Percentiles rank a stretch among this genome's conserved stretches.
Evolutionary conservation across 2,888 invertebrate species (phyloP).

Genomic region (Lucinisca nassula): DNA sequence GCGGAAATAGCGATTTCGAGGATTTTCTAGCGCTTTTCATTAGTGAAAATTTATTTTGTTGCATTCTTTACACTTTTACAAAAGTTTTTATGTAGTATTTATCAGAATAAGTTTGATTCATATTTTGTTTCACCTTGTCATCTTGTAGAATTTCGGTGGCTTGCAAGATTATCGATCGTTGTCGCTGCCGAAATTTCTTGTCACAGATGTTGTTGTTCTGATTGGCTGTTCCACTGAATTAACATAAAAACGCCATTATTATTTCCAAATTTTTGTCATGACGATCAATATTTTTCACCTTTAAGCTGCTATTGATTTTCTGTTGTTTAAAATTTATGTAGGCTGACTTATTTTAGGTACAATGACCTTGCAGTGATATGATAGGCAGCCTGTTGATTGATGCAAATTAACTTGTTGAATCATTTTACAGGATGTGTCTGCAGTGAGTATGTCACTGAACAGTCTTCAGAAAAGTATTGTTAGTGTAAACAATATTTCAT

Average conservation of each 20-base stretch:
- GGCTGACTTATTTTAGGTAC: no score
- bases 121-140: not conserved
- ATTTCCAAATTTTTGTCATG: conserved; percentile 75
- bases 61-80: no score
- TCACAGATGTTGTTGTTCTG: conserved; percentile 58
- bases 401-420: no score
- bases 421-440: no score
- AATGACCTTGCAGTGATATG: no score
- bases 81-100: not conserved
- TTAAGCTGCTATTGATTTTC: not conserved
- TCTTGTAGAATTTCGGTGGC: not conserved
- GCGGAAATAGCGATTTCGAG: not conserved
- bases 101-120: not conserved
- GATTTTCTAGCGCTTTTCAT: no score
- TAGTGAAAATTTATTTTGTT: no score
- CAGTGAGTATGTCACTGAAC: no score
- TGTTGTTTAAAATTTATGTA: no score
- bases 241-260: conserved; percentile 36
- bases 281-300: conserved; percentile 25
- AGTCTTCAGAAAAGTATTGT: no score
- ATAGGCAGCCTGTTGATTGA: no score
- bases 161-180: conserved; percentile 60
- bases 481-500: no score
- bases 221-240: conserved; percentile 28
- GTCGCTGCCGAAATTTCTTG: conserved; percentile 59